Base-by-base conservation (phyloP, 2,797 vertebrate genomes). In the Urophycis tenuis region DNA sequence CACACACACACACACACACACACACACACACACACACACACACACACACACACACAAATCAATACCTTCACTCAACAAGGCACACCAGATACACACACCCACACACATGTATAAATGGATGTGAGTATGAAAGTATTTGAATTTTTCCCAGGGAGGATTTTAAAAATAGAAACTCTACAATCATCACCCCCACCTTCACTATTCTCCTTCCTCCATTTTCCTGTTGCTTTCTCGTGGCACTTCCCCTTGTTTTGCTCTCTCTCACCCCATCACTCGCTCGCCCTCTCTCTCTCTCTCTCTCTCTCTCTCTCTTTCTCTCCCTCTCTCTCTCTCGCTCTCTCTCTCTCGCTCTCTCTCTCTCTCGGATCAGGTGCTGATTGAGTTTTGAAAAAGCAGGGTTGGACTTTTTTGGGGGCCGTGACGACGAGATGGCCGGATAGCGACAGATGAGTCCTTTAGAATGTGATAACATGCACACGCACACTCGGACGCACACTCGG, bases 381-480 rank as follows among this genome's bases (percentile, higher is more conserved):
- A 67, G 31, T 71, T 77, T n/a, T 71, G 32, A n/a, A 60, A 78
- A 75, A 74, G 75, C 9, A 36, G 49, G n/a, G n/a, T n/a, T n/a
- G n/a, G n/a, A 25, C 3, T 83, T 80, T 79, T 39, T 30, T 31
- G 15, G 15, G 29, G 67, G 69, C 81, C 35, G 35, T 75, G 83
- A 81, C 76, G 76, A 81, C 53, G 67, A 82, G 83, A 86, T 87
- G 78, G 78, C 81, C 80, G 76, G 84, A 88, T 84, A 84, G 80
- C 34, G 70, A 75, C 73, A 85, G 84, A 89, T 81, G 85, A 87
- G 81, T 77, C 86, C 45, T 81, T 78, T 67, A 75, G 76, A 82
- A 81, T 19, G 70, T 67, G 73, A 19, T 78, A 78, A 73, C 76
- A 25, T 30, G 53, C 74, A 41, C 71, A 78, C 41, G 79, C 71